Evolutionary conservation across 2,113 vertebrate genomes (phyloP), one percentile per base, ranked within the genome.

Genomic region (Menidia beryllina): DNA sequence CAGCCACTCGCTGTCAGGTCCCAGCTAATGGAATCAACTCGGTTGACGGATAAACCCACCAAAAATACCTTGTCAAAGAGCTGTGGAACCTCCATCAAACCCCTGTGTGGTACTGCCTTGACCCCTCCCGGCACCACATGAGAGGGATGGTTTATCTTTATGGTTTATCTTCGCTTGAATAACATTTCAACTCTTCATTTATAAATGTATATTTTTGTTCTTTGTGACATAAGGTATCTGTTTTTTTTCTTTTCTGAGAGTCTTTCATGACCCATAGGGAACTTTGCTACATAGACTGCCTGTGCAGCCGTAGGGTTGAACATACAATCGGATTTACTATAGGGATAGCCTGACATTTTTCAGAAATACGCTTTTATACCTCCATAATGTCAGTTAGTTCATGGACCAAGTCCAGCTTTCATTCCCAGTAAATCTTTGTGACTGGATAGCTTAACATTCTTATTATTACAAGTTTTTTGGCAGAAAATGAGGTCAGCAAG

Each of bases 1-100:
- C 68, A 77, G 85, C 82, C 79, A 79, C 77, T 79, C 17, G 70
- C 84, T 88, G 85, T 90, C 89, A 90, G 70, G 47, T 68, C 47
- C 58, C 26, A 0, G 78, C 83, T 86, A 89, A 91, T 89, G 71
- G 88, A 90, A 88, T 91, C 86, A 89, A 89, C 87, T 74, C 69
- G 76, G 82, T 72, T 90, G 89, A 91, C 70, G 80, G 85, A 90
- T 91, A 89, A 90, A 88, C 87, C 83, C 80, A 53, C 64, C 43
- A 73, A 88, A 88, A 89, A 89, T 86, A 85, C 86, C 86, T 91
- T 88, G 89, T 89, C 85, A 86, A 74, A 66, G 63, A 71, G 66
- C 79, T 14, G 60, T 23, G 13, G 83, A 75, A 78, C 67, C 75
- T 89, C 84, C 85, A 89, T 91, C 89, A 89, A 82, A 77, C 63